These are phyloP conservation scores for Idaea aversata DNA, from an alignment of 2,888 invertebrate genomes.

Conservation along the genomic window DNA sequence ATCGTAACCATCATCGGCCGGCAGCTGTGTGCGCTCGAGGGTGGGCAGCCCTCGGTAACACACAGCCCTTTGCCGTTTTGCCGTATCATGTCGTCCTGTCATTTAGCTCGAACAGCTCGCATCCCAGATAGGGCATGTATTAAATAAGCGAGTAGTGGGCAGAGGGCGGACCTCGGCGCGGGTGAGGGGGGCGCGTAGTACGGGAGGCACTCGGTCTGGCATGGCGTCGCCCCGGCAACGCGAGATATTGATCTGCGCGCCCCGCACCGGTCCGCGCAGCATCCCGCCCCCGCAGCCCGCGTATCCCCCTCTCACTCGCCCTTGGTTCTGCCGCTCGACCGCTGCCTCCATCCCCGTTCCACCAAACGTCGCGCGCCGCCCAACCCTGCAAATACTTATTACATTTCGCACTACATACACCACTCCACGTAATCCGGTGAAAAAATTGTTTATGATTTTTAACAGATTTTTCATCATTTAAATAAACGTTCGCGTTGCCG, in stretches of 20 bases:
- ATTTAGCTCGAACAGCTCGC: conserved; percentile 74
- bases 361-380: conserved; percentile 46
- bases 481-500: neutral
- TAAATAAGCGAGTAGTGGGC: conserved; percentile 76
- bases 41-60: conserved; percentile 39
- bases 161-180: conserved; percentile 42
- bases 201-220: conserved; percentile 83
- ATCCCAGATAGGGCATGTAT: conserved; percentile 74
- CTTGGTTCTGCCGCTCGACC: conserved; percentile 63
- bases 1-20: conserved; percentile 30
- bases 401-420: conserved; percentile 75
- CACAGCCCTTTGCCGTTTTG: conserved; percentile 31
- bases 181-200: conserved; percentile 65
- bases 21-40: conserved; percentile 32
- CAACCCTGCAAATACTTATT: conserved; percentile 73
- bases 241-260: conserved; percentile 76
- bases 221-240: conserved; percentile 81
- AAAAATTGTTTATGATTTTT: conserved; percentile 66
- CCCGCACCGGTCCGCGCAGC: conserved; percentile 58
- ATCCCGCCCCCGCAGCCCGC: conserved; percentile 58
- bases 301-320: conserved; percentile 43
- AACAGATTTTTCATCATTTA: conserved; percentile 22
- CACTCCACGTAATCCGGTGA: conserved; percentile 72
- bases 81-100: conserved; percentile 63
- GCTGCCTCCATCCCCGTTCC: conserved; percentile 47